phyloP scores from a whole-genome alignment of 2,888 invertebrate genomes.

The Lobophora halterata region DNA sequence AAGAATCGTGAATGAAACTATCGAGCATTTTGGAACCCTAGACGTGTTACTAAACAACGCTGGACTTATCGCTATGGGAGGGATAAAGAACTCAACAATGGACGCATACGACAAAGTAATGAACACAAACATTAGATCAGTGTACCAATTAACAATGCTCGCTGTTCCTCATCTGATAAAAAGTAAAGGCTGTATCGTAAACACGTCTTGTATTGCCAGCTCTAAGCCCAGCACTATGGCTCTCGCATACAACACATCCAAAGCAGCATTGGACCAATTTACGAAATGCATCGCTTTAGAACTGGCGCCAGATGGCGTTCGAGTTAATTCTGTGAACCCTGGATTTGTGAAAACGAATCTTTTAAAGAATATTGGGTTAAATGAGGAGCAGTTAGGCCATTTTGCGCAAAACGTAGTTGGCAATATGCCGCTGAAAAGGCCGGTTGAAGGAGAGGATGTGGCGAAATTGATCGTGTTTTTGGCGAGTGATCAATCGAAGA shows the following conservation, averaged over 20 bases:
- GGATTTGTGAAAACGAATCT: slow-evolving; percentile 94
- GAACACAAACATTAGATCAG: slow-evolving; percentile 90
- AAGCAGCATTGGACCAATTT: slow-evolving; percentile 96
- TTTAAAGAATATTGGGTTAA: slow-evolving; percentile 83
- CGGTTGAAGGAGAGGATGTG: slow-evolving; percentile 91
- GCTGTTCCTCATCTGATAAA: slow-evolving; percentile 90
- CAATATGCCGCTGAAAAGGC: slow-evolving; percentile 93
- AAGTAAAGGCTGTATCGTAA: slow-evolving; percentile 92
- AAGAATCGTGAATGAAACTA: slow-evolving; percentile 84
- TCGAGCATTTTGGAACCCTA: slow-evolving; percentile 85
- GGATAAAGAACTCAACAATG: slow-evolving; percentile 89
- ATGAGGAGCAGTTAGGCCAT: slow-evolving; percentile 87
- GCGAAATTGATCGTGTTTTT: slow-evolving; percentile 93
- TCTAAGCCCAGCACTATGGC: slow-evolving; percentile 84
- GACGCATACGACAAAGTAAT: slow-evolving; percentile 92
- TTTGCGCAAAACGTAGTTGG: slow-evolving; percentile 81
- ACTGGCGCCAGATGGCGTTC: slow-evolving; percentile 87
- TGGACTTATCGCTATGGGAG: slow-evolving; percentile 88
- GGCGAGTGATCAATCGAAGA: slow-evolving; percentile 91
- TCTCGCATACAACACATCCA: slow-evolving; percentile 93
- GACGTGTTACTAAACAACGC: slow-evolving; percentile 93
- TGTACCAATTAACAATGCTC: slow-evolving; percentile 90
- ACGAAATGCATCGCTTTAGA: slow-evolving; percentile 95
- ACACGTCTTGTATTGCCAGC: slow-evolving; percentile 94
- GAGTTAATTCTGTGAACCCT: slow-evolving; percentile 96